These are phyloP conservation scores for Proisotoma minuta DNA, from an alignment of 2,888 invertebrate species.

Conservation along the genomic window DNA sequence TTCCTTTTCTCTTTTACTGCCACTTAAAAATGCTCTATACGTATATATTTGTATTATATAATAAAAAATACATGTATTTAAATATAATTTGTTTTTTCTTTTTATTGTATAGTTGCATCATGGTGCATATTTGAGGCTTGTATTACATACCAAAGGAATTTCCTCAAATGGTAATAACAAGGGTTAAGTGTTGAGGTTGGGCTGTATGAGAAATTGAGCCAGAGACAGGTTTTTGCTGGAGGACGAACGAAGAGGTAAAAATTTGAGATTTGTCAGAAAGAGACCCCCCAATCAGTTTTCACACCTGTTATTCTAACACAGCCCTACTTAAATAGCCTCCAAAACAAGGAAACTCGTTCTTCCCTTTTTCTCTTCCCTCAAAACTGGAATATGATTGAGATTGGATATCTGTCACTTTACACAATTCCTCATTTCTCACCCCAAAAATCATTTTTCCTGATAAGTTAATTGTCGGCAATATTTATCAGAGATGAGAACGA, in stretches of 20 bases:
- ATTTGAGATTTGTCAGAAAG: constrained; percentile 24
- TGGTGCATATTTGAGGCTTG: background rate
- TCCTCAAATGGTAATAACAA: background rate
- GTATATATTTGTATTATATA: no score
- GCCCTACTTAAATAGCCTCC: background rate
- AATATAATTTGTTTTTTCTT: no score
- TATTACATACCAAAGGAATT: background rate
- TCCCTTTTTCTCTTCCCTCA: constrained; percentile 13
- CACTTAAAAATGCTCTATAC: no score
- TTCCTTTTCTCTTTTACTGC: no score
- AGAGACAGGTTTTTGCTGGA: constrained; percentile 11
- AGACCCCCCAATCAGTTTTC: constrained; percentile 39
- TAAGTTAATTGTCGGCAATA: no score
- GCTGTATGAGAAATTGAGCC: constrained; percentile 1
- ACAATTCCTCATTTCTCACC: background rate
- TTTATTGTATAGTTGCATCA: no score
- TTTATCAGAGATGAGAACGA: background rate
- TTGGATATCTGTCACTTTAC: no score
- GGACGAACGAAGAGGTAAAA: background rate
- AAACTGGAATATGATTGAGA: constrained; percentile 1
- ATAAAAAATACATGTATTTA: no score
- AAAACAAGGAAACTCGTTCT: constrained; percentile 27
- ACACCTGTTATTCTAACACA: constrained; percentile 39
- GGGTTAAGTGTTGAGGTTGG: no score
- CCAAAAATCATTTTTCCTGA: no score